Evolutionary conservation across 2,888 invertebrate genomes (phyloP), one percentile per base, ranked within the genome.

Genomic region (Drosophila falleni): DNA sequence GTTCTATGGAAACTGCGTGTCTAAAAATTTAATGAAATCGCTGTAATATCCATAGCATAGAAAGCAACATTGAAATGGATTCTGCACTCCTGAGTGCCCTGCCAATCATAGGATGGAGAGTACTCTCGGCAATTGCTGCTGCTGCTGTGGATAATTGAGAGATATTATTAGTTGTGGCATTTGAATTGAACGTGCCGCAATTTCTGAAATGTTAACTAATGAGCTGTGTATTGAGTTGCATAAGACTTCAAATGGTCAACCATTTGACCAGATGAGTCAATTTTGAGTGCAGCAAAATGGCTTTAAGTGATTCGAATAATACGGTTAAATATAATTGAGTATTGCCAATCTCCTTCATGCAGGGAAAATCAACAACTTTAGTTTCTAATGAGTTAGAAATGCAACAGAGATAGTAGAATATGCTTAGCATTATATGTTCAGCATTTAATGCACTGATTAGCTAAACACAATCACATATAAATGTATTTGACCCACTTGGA

Each of bases 21-120:
- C 88, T 82, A 87, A 89, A 86, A 86, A 80, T 80, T 87, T 85
- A 81, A 87, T 89, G 80, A 89, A 89, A 85, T 87, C 83, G 74
- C 82, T 50, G 69, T 62, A 65, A 71, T 59, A 71, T 55, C 55
- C 55, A 55, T 47, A 63, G 50, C 6, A 60, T 59, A 39, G 65
- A 68, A 74, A 67, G 49, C 67, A 66, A 70, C 60, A 70, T 71
- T 76, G 85, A 71, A 87, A 79, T 68, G 72, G 68, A 63, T 81
- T 82, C 49, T 50, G 46, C 42, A 19, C 26, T 53, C 31, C 47
- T 11, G 23, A 16, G 23, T 37, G 59, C 76, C 71, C 66, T 69
- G 66, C 61, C 59, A 33, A 19, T 33, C 64, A 15, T 16, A 0
- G 1, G 23, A n/a, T n/a, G n/a, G n/a, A n/a, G n/a, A 23, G 23